Conservation (phyloP, 2,888 invertebrate genomes). For the Drosophila kambysellisi region DNA sequence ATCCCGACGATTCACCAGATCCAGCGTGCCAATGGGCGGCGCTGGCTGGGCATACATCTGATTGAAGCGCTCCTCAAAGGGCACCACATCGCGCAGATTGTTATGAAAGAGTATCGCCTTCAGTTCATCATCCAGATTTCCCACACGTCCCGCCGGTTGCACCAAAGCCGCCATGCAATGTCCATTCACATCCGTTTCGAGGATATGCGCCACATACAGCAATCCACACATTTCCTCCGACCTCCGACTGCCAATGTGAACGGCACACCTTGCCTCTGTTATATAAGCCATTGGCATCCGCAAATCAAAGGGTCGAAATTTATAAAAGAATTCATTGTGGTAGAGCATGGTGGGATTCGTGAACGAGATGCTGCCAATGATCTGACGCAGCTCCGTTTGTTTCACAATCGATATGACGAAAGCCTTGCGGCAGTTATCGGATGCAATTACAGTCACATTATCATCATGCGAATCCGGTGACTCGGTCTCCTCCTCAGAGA, state of each 20-base stretch:
- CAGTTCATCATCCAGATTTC: conserved; percentile 92
- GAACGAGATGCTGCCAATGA: conserved; percentile 88
- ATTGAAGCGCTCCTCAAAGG: conserved; percentile 87
- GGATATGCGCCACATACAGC: conserved; percentile 88
- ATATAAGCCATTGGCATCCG: conserved; percentile 92
- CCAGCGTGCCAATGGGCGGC: conserved; percentile 86
- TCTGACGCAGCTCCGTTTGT: conserved; percentile 89
- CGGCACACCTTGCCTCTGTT: conserved; percentile 88
- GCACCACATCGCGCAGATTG: conserved; percentile 89
- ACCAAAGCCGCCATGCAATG: conserved; percentile 88
- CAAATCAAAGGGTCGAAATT: conserved; percentile 92
- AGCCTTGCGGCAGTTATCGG: conserved; percentile 84
- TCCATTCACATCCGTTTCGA: conserved; percentile 87
- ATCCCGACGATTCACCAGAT: conserved; percentile 87
- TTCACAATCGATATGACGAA: conserved; percentile 91
- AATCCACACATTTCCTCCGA: conserved; percentile 83
- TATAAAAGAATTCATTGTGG: conserved; percentile 87
- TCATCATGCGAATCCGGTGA: conserved; percentile 70
- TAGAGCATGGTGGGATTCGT: conserved; percentile 85
- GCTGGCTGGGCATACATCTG: conserved; percentile 85
- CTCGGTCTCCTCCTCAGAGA: conserved; percentile 56
- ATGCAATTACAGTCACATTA: conserved; percentile 47
- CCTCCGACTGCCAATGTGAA: conserved; percentile 53
- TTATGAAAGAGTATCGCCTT: conserved; percentile 92
- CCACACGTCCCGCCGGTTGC: conserved; percentile 90